These are phyloP conservation scores for Malthinus flaveolus DNA, from an alignment of 2,888 invertebrate species.

Conservation along the genomic window DNA sequence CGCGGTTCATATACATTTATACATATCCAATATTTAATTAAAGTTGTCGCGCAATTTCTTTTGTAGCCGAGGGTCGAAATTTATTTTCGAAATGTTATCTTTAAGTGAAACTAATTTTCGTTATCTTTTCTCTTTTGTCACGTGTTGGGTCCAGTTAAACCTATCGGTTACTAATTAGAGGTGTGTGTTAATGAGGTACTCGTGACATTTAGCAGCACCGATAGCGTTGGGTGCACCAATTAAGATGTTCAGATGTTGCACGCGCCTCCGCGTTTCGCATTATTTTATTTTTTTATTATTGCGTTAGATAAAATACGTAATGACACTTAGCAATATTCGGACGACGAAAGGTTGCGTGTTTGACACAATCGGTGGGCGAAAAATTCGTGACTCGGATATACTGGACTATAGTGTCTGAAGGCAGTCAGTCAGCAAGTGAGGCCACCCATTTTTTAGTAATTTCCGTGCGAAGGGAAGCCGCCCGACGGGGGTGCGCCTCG, in stretches of 20 bases:
- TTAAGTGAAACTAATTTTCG: slow-evolving; percentile 31
- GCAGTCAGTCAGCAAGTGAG: slow-evolving; percentile 35
- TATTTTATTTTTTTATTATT: background rate
- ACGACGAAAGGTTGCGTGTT: slow-evolving; percentile 26
- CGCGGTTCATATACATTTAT: too few relatives aligned
- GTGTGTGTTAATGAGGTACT: slow-evolving; percentile 41
- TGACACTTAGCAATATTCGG: slow-evolving; percentile 13
- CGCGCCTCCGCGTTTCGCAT: slow-evolving; percentile 6
- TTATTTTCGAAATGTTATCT: slow-evolving; percentile 3
- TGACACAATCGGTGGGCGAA: slow-evolving; percentile 24
- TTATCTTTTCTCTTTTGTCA: slow-evolving; percentile 35
- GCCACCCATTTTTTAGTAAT: slow-evolving; percentile 49
- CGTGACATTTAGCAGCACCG: slow-evolving; percentile 35
- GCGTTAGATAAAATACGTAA: slow-evolving; percentile 5
- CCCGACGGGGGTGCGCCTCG: slow-evolving; percentile 38
- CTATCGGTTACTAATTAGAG: slow-evolving; percentile 40
- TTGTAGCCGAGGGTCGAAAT: background rate
- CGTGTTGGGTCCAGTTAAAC: slow-evolving; percentile 25
- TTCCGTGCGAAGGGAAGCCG: slow-evolving; percentile 45
- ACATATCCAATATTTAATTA: too few relatives aligned
- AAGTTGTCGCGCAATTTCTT: background rate
- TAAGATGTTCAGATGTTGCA: slow-evolving; percentile 26
- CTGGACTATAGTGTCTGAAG: slow-evolving; percentile 23
- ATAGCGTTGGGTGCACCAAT: slow-evolving; percentile 24
- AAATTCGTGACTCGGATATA: slow-evolving; percentile 27